Conservation (phyloP, 1,140 invertebrate species). For the Vanessa atalanta region DNA sequence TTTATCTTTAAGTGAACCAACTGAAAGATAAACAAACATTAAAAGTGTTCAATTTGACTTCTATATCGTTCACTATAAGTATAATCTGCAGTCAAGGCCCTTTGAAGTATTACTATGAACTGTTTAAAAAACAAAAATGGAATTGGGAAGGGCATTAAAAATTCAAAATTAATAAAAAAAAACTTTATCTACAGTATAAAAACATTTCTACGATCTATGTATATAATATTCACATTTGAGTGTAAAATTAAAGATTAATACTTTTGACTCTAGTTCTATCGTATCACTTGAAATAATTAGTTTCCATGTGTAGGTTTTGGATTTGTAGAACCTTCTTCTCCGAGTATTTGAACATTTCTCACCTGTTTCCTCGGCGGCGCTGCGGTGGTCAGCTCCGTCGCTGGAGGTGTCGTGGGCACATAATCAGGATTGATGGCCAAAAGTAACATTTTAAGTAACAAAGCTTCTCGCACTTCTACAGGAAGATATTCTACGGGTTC, state of each 20-base stretch:
- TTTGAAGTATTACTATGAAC: too few species aligned
- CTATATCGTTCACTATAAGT: too few species aligned
- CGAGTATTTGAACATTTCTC: slow-evolving; percentile 83
- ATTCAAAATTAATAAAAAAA: slow-evolving; percentile 16
- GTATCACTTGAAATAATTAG: slow-evolving; percentile 29
- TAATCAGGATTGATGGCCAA: slow-evolving; percentile 85
- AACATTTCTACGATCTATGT: slow-evolving; percentile 24
- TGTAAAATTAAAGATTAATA: slow-evolving; percentile 31
- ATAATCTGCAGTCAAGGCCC: too few species aligned
- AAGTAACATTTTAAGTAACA: slow-evolving; percentile 86
- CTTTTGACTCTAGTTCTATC: slow-evolving; percentile 31
- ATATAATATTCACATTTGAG: slow-evolving; percentile 31
- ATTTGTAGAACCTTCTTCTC: slow-evolving; percentile 74
- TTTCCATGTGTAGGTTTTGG: slow-evolving; percentile 20
- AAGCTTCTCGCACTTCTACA: slow-evolving; percentile 84
- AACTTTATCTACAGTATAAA: slow-evolving; percentile 32
- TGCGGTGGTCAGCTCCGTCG: slow-evolving; percentile 69
- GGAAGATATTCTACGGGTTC: slow-evolving; percentile 84
- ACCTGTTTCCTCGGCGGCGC: slow-evolving; percentile 78
- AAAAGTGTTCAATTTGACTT: too few species aligned
- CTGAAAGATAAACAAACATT: too few species aligned
- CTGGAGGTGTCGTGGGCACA: slow-evolving; percentile 66
- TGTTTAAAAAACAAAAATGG: not conserved
- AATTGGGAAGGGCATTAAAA: not conserved
- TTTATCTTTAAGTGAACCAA: too few species aligned